Conservation (phyloP, 2,113 vertebrate genomes). For the Epinephelus cyanopodus region DNA sequence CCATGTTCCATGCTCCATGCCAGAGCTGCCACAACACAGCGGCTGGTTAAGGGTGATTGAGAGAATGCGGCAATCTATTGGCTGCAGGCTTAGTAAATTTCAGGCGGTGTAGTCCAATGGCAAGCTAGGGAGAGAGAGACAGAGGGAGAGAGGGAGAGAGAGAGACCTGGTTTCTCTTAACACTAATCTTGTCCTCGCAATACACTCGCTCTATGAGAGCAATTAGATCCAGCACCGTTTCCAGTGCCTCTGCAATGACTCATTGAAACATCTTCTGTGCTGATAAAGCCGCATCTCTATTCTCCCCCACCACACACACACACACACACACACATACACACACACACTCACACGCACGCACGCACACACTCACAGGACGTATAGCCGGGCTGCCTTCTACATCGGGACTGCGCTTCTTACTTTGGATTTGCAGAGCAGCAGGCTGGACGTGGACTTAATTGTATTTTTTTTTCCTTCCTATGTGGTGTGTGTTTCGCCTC, state of each 20-base stretch:
- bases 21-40: conserved; percentile 62
- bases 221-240: conserved; percentile 78
- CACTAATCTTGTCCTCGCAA: conserved; percentile 84
- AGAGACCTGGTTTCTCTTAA: conserved; percentile 83
- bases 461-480: conserved; percentile 4
- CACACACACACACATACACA: conserved; percentile 9
- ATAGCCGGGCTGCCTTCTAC: conserved; percentile 70
- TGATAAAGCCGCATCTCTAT: conserved; percentile 66
- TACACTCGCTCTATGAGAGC: conserved; percentile 75
- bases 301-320: conserved; percentile 6
- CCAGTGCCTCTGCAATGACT: conserved; percentile 77
- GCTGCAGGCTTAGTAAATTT: conserved; percentile 91
- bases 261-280: conserved; percentile 80
- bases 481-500: not conserved
- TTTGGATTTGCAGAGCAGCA: conserved; percentile 65
- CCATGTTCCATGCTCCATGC: conserved; percentile 4
- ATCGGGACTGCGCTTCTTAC: conserved; percentile 73
- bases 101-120: conserved; percentile 91
- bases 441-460: conserved; percentile 65
- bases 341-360: conserved; percentile 14
- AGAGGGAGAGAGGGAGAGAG: conserved; percentile 68
- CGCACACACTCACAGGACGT: conserved; percentile 14
- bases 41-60: conserved; percentile 86
- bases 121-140: conserved; percentile 68
- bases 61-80: conserved; percentile 90